A percentile compares a stretch with the other conserved stretches of the same genome.
These are phyloP conservation scores for Papilio demoleus DNA, from an alignment of 2,888 invertebrate genomes.

Conservation along the genomic window DNA sequence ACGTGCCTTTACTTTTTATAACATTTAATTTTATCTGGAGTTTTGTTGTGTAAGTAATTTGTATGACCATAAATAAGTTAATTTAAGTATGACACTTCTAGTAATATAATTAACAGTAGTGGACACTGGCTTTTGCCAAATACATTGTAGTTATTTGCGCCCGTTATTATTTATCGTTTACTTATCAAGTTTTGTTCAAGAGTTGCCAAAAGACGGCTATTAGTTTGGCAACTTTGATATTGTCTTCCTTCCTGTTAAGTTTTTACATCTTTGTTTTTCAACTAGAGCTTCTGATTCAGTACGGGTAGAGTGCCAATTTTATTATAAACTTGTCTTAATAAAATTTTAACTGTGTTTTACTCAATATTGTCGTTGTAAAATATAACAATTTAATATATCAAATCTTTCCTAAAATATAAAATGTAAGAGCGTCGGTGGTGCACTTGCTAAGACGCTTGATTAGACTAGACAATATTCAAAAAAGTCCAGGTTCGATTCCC, in stretches of 20 bases:
- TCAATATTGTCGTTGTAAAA: neutral
- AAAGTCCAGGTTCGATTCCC: no score
- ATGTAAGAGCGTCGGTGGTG: no score
- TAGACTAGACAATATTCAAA: no score
- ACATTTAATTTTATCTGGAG: no score
- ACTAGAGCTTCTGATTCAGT: slow-evolving; percentile 50
- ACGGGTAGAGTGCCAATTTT: slow-evolving; percentile 31
- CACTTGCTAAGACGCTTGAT: no score
- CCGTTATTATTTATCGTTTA: slow-evolving; percentile 72
- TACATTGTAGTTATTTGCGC: slow-evolving; percentile 79
- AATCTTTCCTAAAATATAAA: no score
- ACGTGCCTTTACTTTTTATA: no score
- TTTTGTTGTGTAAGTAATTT: no score
- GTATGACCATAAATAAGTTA: no score
- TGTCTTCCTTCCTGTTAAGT: slow-evolving; percentile 55
- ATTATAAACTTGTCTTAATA: slow-evolving; percentile 31
- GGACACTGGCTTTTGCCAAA: slow-evolving; percentile 76
- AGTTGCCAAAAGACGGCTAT: slow-evolving; percentile 64
- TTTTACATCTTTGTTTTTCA: slow-evolving; percentile 61
- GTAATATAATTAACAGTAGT: slow-evolving; percentile 51
- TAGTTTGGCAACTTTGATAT: slow-evolving; percentile 57
- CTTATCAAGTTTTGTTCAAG: slow-evolving; percentile 69
- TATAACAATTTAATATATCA: no score
- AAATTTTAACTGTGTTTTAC: slow-evolving; percentile 1
- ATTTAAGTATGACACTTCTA: slow-evolving; percentile 53